These are phyloP conservation scores for Yoshiicerus persimilis DNA, from an alignment of 1,140 invertebrate species.

Conservation along the genomic window DNA sequence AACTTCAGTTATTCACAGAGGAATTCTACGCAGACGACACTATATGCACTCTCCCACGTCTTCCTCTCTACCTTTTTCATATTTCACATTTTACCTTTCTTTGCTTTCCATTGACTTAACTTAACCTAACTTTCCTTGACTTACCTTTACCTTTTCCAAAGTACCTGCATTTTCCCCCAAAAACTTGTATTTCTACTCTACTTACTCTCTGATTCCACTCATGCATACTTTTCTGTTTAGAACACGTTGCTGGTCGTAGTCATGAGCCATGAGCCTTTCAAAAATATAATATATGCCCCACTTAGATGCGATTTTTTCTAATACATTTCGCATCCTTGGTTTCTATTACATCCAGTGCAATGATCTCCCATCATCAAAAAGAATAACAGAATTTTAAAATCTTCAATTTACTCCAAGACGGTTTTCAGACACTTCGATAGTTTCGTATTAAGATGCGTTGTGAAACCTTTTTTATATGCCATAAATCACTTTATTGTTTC, in stretches of 20 bases:
- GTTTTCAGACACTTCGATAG: no score
- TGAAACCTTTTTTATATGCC: no score
- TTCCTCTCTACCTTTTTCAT: not conserved
- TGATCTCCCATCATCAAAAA: no score
- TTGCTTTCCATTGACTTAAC: not conserved
- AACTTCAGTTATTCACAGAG: not conserved
- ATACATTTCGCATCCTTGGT: no score
- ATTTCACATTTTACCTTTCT: not conserved
- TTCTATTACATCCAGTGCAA: no score
- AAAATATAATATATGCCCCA: not conserved
- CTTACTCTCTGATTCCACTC: not conserved
- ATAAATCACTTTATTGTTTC: no score
- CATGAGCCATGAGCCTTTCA: not conserved
- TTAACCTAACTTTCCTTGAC: not conserved
- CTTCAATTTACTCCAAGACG: no score
- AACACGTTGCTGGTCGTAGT: no score
- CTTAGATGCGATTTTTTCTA: not conserved
- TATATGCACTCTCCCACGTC: not conserved
- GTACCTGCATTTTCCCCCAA: not conserved
- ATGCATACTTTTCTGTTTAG: not conserved
- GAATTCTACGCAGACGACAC: not conserved
- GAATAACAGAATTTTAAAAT: no score
- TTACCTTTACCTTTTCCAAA: not conserved
- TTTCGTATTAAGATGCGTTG: no score
- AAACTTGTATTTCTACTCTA: not conserved